Evolutionary conservation across 2,113 vertebrate species (phyloP).

Genomic region (Albula glossodonta): DNA sequence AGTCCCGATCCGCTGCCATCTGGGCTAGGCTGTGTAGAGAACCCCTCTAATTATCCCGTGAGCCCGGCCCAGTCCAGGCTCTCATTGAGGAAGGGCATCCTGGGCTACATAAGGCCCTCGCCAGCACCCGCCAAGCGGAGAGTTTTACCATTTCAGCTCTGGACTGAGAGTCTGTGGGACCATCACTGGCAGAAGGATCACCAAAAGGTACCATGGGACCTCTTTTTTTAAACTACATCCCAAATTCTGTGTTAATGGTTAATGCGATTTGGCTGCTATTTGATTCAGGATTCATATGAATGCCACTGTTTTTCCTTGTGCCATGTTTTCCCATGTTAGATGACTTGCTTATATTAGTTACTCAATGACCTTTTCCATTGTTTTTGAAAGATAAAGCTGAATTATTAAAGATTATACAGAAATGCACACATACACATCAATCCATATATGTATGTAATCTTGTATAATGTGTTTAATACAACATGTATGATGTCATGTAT

Average conservation of each 20-base stretch:
- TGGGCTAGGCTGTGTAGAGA: conserved; percentile 55
- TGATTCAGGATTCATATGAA: background rate
- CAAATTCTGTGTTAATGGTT: background rate
- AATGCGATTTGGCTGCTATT: background rate
- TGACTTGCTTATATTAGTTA: no score
- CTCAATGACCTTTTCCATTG: no score
- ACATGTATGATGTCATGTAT: no score
- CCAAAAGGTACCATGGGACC: conserved; percentile 15
- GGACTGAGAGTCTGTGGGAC: conserved; percentile 21
- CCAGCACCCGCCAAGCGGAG: conserved; percentile 38
- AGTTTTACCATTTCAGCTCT: conserved; percentile 40
- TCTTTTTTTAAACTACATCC: background rate
- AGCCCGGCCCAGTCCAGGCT: conserved; percentile 60
- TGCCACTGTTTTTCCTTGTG: no score
- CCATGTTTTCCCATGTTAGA: background rate
- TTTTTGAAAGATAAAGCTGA: no score
- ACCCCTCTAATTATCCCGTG: conserved; percentile 66
- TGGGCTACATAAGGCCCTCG: conserved; percentile 59
- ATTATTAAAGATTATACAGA: no score
- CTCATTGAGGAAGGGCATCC: conserved; percentile 57
- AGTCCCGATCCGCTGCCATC: conserved; percentile 52
- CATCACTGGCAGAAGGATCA: background rate
- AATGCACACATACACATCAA: no score
- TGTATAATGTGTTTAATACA: no score
- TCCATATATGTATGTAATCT: no score